Base-by-base conservation (phyloP, 2,888 invertebrate genomes). In the Dioctria rufipes region DNA sequence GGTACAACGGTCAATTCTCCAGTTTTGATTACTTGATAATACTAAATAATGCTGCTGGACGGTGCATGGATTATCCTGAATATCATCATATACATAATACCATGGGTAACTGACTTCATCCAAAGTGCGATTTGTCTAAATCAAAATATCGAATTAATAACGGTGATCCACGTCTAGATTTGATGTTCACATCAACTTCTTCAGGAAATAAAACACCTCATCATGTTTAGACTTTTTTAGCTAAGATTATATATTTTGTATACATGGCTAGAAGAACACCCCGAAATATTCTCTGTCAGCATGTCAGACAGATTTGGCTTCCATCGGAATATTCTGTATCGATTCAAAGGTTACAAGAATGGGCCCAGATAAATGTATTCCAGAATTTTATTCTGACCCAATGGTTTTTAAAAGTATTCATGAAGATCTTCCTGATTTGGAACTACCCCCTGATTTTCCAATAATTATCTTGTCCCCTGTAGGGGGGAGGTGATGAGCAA, bases 281-380 rank as follows among this genome's bases (percentile, higher is more conserved):
- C 0, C 96, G 95, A 87, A 93, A 94, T 60, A 93, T 97, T 3
- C 90, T 99, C 4, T 97, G 98, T 87, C 95, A 95, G 86, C 93
- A 97, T 86, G 97, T 98, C 0, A 91, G 98, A 39, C 93, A 95
- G 67, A 94, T 96, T 85, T 99, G 98, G 98, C 98, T 98, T 37
- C 95, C 96, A 0, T 94, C 95, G 0, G 96, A 96, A 88, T 97
- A 97, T 89, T 96, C 97, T 0, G 94, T 93, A 4, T 95, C 96
- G 2, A 95, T 99, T 86, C 95, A 95, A 86, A 92, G 98, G 58
- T 91, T 98, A 88, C 97, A 98, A 86, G 95, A 96, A 86, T 99
- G 98, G 98, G 98, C 98, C 99, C 99, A 0, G 99, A 99, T 87
- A 99, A 99, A 89, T 98, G 98, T 87, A 97, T 99, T 87, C 98